Base-by-base conservation (phyloP, 2,113 vertebrate genomes). In the Heteronetta atricapilla region DNA sequence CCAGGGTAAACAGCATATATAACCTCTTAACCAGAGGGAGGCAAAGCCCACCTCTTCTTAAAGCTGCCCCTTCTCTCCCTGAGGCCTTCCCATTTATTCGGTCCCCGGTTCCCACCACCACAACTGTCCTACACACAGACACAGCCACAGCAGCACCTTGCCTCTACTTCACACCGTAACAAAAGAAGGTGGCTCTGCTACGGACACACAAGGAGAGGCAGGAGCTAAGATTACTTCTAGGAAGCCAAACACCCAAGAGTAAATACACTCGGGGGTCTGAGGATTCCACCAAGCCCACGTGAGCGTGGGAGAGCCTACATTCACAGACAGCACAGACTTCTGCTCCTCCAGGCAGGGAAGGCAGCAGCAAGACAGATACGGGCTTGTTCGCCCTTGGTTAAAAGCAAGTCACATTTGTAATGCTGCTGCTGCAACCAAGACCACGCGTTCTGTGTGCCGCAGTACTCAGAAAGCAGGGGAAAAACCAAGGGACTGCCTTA, bases 131-230 rank as follows among this genome's bases (percentile, higher is more conserved):
- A 29, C 50, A 31, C 20, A n/a, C 21, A 29, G 1, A 31, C 15
- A n/a, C 21, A 29, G 1, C 34, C 15, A 22, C 46, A 80, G 82
- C 82, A 91, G 78, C 33, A 69, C 44, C 10, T 46, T 74, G 44
- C 40, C 50, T 68, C 59, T 19, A 18, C 55, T 68, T 59, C 44
- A 22, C 12, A 44, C 11, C 38, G 29, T 1, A 5, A 12, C n/a
- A 86, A 80, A 64, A 84, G 21, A 48, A 67, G 60, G 62, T 21
- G 53, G 29, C 48, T 79, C 42, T 59, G 50, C 31, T 79, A 52
- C 89, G 66, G 70, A 56, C 23, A 50, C 33, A 38, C 28, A 15
- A 66, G 0, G 4, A 82, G n/a, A 68, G 0, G 2, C 3, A 38
- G 70, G 59, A 72, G 42, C 38, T 60, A 52, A 68, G 42, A 52